phyloP scores from a whole-genome alignment of 2,888 invertebrate genomes.

The Laspeyria flexula region DNA sequence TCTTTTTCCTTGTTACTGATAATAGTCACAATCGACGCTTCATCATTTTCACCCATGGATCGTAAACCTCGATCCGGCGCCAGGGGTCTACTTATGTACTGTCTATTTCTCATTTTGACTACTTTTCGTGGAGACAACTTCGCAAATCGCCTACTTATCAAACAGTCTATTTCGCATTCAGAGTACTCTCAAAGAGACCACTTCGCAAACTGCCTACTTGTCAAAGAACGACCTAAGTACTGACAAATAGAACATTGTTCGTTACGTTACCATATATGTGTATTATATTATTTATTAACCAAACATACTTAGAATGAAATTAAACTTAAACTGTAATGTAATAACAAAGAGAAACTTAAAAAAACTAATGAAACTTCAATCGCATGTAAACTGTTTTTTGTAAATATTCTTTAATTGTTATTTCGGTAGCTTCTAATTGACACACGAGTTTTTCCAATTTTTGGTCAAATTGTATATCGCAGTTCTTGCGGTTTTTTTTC shows the following conservation, averaged over 20 bases:
- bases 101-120: background rate
- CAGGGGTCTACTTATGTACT: background rate
- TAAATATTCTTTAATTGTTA: conserved; percentile 11
- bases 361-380: conserved; percentile 10
- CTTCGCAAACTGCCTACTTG: no score
- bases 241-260: no score
- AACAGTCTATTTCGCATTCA: background rate
- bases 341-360: conserved; percentile 2
- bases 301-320: conserved; percentile 4
- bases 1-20: no score
- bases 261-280: no score
- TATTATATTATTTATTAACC: background rate
- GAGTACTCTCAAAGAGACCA: background rate
- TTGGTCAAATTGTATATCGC: conserved; percentile 7
- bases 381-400: conserved; percentile 14
- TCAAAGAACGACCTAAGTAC: no score
- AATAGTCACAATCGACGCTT: no score
- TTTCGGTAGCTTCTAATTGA: conserved; percentile 8
- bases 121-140: no score
- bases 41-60: no score
- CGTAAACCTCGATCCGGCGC: no score
- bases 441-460: conserved; percentile 7
- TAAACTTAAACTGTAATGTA: no score
- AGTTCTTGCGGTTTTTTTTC: conserved; percentile 7
- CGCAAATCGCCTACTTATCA: background rate